Conservation (phyloP, 2,797 vertebrate genomes). For the Ambastaia sidthimunki region DNA sequence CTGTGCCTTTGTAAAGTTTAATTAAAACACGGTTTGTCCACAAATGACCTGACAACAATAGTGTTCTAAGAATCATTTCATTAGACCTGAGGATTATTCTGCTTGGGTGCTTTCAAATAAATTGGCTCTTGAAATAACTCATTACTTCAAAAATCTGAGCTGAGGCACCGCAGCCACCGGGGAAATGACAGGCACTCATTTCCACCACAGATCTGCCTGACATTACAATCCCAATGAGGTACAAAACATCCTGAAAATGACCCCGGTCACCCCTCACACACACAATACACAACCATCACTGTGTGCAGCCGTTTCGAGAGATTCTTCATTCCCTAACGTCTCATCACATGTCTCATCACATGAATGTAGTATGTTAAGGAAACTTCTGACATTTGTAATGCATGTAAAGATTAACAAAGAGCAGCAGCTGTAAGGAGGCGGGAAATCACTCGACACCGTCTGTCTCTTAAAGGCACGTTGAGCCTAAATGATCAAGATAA, state of each 20-base stretch:
- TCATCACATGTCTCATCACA: no score
- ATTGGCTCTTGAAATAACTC: constrained; percentile 23
- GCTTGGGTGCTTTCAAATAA: constrained; percentile 8
- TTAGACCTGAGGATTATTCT: constrained; percentile 35
- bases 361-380: not conserved
- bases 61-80: constrained; percentile 22
- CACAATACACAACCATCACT: not conserved
- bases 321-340: not conserved
- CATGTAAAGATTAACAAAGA: not conserved
- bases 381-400: not conserved
- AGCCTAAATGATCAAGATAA: constrained; percentile 2
- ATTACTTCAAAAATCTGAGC: not conserved
- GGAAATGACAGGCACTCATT: constrained; percentile 1
- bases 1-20: constrained; percentile 11
- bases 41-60: constrained; percentile 4
- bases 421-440: no score
- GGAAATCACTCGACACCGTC: not conserved
- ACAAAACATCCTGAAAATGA: not conserved
- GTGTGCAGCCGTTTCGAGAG: not conserved
- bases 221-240: not conserved
- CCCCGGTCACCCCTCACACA: not conserved
- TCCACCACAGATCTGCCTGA: constrained; percentile 1
- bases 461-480: constrained; percentile 8
- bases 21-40: constrained; percentile 21
- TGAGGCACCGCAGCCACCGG: not conserved